Base-by-base conservation (phyloP, 37 sponge, comb jelly and placozoan species). In the Amphimedon queenslandica region DNA sequence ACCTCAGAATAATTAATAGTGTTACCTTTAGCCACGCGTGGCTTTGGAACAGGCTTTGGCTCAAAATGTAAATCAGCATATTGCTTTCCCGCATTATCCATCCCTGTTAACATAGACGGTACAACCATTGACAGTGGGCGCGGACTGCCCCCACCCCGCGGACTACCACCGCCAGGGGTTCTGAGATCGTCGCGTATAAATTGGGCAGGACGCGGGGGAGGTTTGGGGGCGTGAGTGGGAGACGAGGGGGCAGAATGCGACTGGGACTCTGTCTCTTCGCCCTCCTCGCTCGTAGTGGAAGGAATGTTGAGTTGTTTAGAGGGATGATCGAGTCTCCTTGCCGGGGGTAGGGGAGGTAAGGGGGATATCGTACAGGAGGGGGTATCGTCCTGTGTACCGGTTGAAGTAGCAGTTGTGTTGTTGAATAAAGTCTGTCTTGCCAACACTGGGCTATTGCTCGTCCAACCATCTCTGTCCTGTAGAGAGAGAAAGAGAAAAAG, bases 211-310 rank as follows among this genome's bases (percentile, higher is more conserved):
- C 70, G 16, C n/a, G 40, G 43, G 43, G 70, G 70, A 8, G 25
- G 39, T 3, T 33, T 42, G 53, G 47, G 70, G 27, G 31, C 47
- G 30, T 70, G 47, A 41, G 31, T 39, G 0, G 84, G 84, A 27
- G 84, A 84, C 34, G 79, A 77, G 16, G 84, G 84, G 10, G 84
- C 84, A 0, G 84, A 84, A 20, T 66, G 79, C 3, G 78, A 70
- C 60, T 84, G 72, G 0, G 56, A 35, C 40, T 61, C 36, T 16
- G 10, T 28, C 1, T 34, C 8, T 37, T 74, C 64, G 40, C 41
- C 30, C 16, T 1, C 16, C 5, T 68, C 40, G 69, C 75, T 63
- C 2, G n/a, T 32, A 58, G 11, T 56, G 42, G 23, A 58, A 55
- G 10, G 57, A 28, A 1, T 23, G 3, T 4, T 30, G 11, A 38